Evolutionary conservation across 2,797 vertebrate species (phyloP).

Genomic region (Karalla daura): DNA sequence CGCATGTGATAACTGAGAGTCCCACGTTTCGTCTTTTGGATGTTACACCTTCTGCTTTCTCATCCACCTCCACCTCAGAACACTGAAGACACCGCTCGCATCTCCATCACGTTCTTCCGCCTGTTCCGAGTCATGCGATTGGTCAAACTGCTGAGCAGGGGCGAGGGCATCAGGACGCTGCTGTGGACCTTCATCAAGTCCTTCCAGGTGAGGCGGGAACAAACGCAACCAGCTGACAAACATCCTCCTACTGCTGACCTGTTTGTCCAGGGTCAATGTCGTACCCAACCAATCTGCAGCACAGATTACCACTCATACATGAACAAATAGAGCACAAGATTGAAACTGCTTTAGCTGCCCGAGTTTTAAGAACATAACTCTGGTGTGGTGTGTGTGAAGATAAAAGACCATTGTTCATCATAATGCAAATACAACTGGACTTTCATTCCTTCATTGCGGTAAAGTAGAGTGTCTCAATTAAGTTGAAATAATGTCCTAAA

Average conservation of each 20-base stretch:
- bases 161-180: constrained; percentile 96
- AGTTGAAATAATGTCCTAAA: too few relatives aligned
- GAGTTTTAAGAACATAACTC: too few relatives aligned
- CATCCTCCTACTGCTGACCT: background rate
- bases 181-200: constrained; percentile 99
- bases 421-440: too few relatives aligned
- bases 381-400: too few relatives aligned
- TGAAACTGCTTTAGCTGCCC: too few relatives aligned
- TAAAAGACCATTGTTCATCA: too few relatives aligned
- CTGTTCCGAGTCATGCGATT: constrained; percentile 98
- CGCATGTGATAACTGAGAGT: background rate
- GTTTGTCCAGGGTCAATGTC: too few relatives aligned
- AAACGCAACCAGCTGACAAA: background rate
- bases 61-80: constrained; percentile 83
- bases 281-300: too few relatives aligned
- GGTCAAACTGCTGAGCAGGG: constrained; percentile 97
- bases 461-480: too few relatives aligned
- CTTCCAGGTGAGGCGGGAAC: constrained; percentile 89
- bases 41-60: background rate
- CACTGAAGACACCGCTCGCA: constrained; percentile 96
- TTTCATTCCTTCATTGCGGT: too few relatives aligned
- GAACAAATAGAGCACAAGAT: too few relatives aligned
- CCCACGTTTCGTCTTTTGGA: constrained; percentile 1
- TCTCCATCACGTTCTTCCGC: constrained; percentile 99
- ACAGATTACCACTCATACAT: too few relatives aligned